Evolutionary conservation across 2,113 vertebrate genomes (phyloP).

Genomic region (Petrocephalus microphthalmus): DNA sequence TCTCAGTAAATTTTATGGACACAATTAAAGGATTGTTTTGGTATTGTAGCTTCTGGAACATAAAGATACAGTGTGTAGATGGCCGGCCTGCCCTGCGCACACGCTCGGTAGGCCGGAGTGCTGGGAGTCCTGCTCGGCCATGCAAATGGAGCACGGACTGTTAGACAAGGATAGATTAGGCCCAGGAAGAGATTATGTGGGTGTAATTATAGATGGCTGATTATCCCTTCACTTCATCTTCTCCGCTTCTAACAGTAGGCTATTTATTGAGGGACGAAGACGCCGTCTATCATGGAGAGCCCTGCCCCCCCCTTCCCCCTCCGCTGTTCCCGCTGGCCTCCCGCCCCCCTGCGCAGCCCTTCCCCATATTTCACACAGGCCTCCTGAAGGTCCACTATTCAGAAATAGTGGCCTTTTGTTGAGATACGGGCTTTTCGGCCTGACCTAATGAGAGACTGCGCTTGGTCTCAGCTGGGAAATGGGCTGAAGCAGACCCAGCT

Average conservation of each 20-base stretch:
- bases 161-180: neutral
- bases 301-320: neutral
- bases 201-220: constrained; percentile 9
- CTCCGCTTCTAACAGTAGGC: neutral
- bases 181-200: neutral
- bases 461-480: neutral
- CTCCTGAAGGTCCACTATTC: neutral
- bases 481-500: neutral
- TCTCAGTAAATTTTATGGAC: neutral
- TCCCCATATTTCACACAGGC: neutral
- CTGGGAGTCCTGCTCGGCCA: neutral
- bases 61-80: neutral
- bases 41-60: neutral
- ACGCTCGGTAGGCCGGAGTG: neutral
- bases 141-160: neutral
- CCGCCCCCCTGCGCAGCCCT: neutral
- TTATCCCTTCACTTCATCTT: neutral
- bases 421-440: neutral
- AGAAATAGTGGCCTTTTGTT: neutral
- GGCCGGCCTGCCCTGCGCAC: neutral
- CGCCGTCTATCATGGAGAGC: neutral
- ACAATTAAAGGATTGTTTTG: neutral
- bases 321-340: neutral
- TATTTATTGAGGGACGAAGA: neutral
- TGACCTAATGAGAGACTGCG: neutral